Base-by-base conservation (phyloP, 1,140 invertebrate species). In the Plutomurus gul region DNA sequence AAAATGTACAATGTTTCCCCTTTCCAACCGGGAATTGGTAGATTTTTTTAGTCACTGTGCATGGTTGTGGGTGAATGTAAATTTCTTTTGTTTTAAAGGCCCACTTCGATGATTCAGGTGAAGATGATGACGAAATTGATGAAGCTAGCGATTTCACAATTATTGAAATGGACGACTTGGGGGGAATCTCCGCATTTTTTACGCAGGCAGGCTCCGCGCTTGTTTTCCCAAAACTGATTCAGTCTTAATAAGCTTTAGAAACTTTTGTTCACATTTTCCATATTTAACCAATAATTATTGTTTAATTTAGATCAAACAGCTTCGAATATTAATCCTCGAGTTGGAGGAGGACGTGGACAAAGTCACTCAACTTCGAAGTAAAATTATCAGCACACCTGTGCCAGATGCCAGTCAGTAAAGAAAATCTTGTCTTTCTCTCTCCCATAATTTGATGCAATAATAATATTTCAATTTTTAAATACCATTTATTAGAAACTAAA, bases 331-430 rank as follows among this genome's bases (percentile, higher is more conserved):
- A 85, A 90, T 92, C 75, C 89, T 90, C 79, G 89, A 89, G 84
- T 90, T 92, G 80, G 87, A 89, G 18, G 85, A 86, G 22, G 90
- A 91, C 88, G 90, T 92, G 7, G 89, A 91, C 74, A 88, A 90
- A 84, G 90, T 91, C 18, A 91, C 91, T 84, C 89, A 89, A 84
- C 89, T 90, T 84, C 91, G 92, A 84, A 90, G 89, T 84, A 87
- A 88, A 73, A 91, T 92, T 76, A 84, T 92, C 20, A 90, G 90
- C 46, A 89, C 90, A 30, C 91, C 91, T 8, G 88, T 90, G 79
- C 89, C 90, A 76, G 90, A 92, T 86, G 90, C 91, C 81, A 91
- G 91, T 92, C 86, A 88, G 88, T 86, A 13, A 2, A 72, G 13
- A 20, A 43, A 18, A 77, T 7, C 20, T 27, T 1, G n/a, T 10